phyloP scores from a whole-genome alignment of 2,113 vertebrate genomes.

The Sceloporus undulatus region DNA sequence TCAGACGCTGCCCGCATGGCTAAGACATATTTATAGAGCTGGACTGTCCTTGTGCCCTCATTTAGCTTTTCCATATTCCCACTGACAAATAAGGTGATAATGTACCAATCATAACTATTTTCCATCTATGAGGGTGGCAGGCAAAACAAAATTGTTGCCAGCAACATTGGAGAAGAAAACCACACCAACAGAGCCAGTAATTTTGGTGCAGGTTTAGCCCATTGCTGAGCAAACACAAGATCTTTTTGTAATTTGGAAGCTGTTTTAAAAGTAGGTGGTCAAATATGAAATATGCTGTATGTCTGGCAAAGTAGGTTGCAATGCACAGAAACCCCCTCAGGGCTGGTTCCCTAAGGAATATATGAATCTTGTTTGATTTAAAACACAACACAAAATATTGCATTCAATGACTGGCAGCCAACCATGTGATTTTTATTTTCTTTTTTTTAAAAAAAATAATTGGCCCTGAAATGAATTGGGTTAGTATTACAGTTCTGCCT shows the following conservation, averaged over 20 bases:
- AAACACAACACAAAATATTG: no score
- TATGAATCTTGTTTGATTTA: neutral
- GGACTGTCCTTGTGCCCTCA: neutral
- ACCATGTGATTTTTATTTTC: no score
- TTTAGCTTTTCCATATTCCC: neutral
- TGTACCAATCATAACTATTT: neutral
- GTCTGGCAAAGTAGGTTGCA: neutral
- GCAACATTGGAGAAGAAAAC: neutral
- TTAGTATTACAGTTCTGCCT: neutral
- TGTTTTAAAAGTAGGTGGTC: constrained; percentile 9
- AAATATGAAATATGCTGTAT: neutral
- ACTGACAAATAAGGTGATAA: neutral
- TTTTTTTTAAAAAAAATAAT: neutral
- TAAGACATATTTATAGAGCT: neutral
- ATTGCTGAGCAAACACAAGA: neutral
- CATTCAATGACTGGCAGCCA: neutral
- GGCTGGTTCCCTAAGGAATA: neutral
- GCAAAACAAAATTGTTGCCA: neutral
- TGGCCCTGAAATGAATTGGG: neutral
- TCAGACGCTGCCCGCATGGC: neutral
- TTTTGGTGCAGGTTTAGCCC: neutral
- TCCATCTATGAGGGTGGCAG: neutral
- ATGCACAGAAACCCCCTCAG: neutral
- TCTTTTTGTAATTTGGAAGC: constrained; percentile 15
- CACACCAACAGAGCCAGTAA: neutral